Percentiles rank a stretch among this genome's conserved stretches.
These are phyloP conservation scores for Shargacucullia verbasci DNA, from an alignment of 2,888 invertebrate species.

Conservation along the genomic window DNA sequence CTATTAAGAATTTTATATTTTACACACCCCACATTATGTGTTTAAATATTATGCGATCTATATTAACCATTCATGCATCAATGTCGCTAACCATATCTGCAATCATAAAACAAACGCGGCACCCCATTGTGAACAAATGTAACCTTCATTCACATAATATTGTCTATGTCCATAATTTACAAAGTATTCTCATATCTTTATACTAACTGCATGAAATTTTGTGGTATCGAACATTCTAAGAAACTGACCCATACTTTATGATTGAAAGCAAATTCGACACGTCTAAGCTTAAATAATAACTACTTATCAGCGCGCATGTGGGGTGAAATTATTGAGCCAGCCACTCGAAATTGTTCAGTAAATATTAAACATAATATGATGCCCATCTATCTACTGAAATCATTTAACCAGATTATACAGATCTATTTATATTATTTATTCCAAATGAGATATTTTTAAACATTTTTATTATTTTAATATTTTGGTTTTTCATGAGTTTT, in stretches of 20 bases:
- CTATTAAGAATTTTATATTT: slow-evolving; percentile 12
- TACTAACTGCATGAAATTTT: slow-evolving; percentile 54
- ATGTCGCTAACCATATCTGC: slow-evolving; percentile 21
- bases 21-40: slow-evolving; percentile 17
- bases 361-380: slow-evolving; percentile 22
- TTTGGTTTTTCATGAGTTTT: slow-evolving; percentile 31
- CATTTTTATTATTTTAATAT: slow-evolving; percentile 23
- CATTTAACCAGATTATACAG: slow-evolving; percentile 70
- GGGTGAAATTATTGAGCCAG: slow-evolving; percentile 28
- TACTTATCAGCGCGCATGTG: slow-evolving; percentile 46
- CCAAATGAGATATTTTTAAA: slow-evolving; percentile 26
- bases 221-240: slow-evolving; percentile 34
- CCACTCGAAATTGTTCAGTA: slow-evolving; percentile 36
- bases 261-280: slow-evolving; percentile 23
- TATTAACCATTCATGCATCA: slow-evolving; percentile 12
- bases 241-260: slow-evolving; percentile 58
- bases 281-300: slow-evolving; percentile 44
- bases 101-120: slow-evolving; percentile 33
- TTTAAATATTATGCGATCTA: slow-evolving; percentile 21
- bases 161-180: slow-evolving; percentile 22
- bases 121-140: slow-evolving; percentile 12
- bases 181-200: slow-evolving; percentile 34
- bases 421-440: slow-evolving; percentile 66
- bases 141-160: slow-evolving; percentile 26
- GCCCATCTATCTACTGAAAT: slow-evolving; percentile 44